Evolutionary conservation across 2,113 vertebrate species (phyloP), one percentile per base, ranked within the genome.

Genomic region (Tetrao urogallus): DNA sequence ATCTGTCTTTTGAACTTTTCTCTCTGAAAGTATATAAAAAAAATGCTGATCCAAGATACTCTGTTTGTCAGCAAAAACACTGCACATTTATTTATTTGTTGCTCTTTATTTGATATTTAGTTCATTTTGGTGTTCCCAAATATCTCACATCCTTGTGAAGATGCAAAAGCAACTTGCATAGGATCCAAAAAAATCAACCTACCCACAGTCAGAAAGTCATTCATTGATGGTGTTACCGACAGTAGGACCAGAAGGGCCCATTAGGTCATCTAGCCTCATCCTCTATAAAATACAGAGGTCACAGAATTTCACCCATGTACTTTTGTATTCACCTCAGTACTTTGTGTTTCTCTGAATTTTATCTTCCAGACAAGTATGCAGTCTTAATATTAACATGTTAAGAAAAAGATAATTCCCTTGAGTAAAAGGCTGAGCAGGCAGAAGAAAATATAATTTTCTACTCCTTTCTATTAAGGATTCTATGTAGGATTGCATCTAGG

Each of bases 1-100:
- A 92, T 93, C 64, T 88, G 34, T n/a, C 90, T 93, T 96, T 95
- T 96, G 78, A 93, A 96, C 89, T 95, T 93, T 96, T 92, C 65
- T 93, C 57, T 81, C 81, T 45, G 57, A 54, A 60, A 82, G 81
- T 21, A 72, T 94, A 89, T 85, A 87, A 92, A 92, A 93, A 81
- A 21, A 45, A 19, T 8, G 82, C 84, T 96, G 94, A 95, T 95
- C 91, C 93, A 88, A 89, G 87, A 42, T 65, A 93, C 69, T 79
- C 87, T 95, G 88, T 94, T 93, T 94, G 91, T 94, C 65, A 78
- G 67, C 77, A 95, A 71, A 94, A 89, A 3, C 19, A 67, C 10
- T 61, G 28, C 25, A 10, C 74, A 56, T 93, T 89, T 95, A 28
- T 91, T 91, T 94, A 52, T 81, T 92, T 91, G 72, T 83, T 94